A percentile compares a stretch with the other conserved stretches of the same genome.
phyloP scores from a whole-genome alignment of 1,140 invertebrate species.

The Subanguina moxae region DNA sequence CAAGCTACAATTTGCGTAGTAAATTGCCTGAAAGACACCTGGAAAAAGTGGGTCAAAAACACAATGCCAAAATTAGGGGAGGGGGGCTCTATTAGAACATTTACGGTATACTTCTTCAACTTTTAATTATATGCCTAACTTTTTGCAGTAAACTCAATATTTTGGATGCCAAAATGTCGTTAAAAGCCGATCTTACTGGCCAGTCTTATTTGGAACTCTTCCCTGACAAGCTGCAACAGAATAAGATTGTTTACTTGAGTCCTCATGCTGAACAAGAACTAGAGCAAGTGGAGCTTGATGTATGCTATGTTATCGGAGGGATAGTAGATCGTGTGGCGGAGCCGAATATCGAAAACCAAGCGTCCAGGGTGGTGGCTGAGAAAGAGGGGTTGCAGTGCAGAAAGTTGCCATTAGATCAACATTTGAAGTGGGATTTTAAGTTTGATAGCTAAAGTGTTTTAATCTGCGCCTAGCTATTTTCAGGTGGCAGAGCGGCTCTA shows the following conservation, averaged over 20 bases:
- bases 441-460: too few relatives aligned
- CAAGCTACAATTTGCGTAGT: too few relatives aligned
- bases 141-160: background rate
- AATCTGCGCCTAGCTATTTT: background rate
- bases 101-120: too few relatives aligned
- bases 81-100: too few relatives aligned
- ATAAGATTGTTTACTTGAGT: constrained; percentile 33
- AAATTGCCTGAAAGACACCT: too few relatives aligned
- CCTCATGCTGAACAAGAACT: constrained; percentile 26
- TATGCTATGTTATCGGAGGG: constrained; percentile 36
- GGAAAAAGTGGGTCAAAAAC: too few relatives aligned
- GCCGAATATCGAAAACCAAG: constrained; percentile 21
- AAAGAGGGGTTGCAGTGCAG: constrained; percentile 18
- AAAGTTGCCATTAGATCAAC: constrained; percentile 14
- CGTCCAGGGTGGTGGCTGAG: constrained; percentile 16
- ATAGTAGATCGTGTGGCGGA: constrained; percentile 30
- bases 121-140: background rate
- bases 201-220: constrained; percentile 31
- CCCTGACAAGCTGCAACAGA: constrained; percentile 2
- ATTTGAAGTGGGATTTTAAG: background rate
- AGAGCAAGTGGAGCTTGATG: constrained; percentile 20
- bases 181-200: constrained; percentile 13
- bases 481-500: background rate
- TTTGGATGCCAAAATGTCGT: background rate
- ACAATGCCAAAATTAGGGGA: too few relatives aligned